Base-by-base conservation (phyloP, 2,113 vertebrate genomes). In the Pelecanus crispus region DNA sequence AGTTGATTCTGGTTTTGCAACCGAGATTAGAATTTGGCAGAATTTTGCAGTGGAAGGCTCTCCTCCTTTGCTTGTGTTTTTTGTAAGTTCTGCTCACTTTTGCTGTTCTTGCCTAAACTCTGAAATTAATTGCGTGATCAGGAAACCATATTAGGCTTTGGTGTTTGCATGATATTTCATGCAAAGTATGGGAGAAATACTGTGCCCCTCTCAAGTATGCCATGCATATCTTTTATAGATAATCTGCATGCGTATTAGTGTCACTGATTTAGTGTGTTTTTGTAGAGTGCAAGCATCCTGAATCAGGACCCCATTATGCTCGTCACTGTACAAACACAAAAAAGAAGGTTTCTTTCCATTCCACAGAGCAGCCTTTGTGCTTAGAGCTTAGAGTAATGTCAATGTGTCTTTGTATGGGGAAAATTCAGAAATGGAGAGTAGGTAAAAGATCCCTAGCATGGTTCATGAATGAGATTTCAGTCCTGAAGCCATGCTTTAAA, bases 311-410 rank as follows among this genome's bases (percentile, higher is more conserved):
- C 91, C 74, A 92, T 96, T 96, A 95, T 97, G 85, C 92, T 90
- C 16, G 59, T 92, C 88, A 92, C 95, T 96, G 94, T 97, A 97
- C 95, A 96, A 96, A 96, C 90, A 96, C 82, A 97, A 94, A 96
- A 97, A 96, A 93, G 95, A 61, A 95, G 94, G 95, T 97, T 97
- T 97, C 93, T 97, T 94, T 94, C 95, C 89, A 91, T 95, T 94
- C 89, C 92, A 96, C 94, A 96, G 94, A 97, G 91, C 83, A 80
- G 87, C 87, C 89, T 96, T 97, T 96, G 95, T 97, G 91, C 95
- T 90, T 92, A 66, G 86, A 95, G 96, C 96, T 95, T 91, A 95
- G 93, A 83, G 92, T 95, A 92, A 95, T 95, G 95, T 96, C 96
- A 96, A 88, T 97, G 97, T 97, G 91, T 96, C 92, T 95, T 97